Percentiles rank a stretch among this genome's conserved stretches.
Conservation (phyloP, 2,888 invertebrate genomes). For the Miltochrista miniata region DNA sequence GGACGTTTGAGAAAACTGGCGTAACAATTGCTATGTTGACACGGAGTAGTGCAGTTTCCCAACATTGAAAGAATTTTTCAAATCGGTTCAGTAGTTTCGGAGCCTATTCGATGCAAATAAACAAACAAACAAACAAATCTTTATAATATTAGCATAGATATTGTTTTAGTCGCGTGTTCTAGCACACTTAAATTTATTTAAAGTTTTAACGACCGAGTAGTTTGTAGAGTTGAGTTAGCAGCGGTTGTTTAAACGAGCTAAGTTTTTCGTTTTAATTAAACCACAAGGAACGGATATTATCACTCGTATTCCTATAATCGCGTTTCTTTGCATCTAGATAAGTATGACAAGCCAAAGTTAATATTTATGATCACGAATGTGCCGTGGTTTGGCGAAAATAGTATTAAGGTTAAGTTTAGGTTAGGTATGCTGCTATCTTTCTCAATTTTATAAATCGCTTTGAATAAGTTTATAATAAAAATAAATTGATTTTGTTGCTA, state of each 20-base stretch:
- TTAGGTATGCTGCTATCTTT: too few species aligned
- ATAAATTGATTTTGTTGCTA: too few species aligned
- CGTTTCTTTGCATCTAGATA: constrained; percentile 49
- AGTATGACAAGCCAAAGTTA: constrained; percentile 51
- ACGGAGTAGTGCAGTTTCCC: too few species aligned
- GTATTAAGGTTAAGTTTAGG: too few species aligned
- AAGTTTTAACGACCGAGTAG: constrained; percentile 43
- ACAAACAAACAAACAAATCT: too few species aligned
- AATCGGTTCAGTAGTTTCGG: too few species aligned
- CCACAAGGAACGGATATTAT: constrained; percentile 29
- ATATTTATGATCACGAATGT: constrained; percentile 49
- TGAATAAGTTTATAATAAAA: too few species aligned
- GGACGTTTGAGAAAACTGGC: too few species aligned
- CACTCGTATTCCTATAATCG: constrained; percentile 42
- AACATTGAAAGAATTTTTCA: too few species aligned
- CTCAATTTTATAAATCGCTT: too few species aligned
- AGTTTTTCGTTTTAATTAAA: constrained; percentile 42
- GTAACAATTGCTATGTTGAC: too few species aligned
- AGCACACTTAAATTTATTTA: constrained; percentile 43
- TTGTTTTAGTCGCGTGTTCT: constrained; percentile 8
- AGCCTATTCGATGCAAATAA: too few species aligned
- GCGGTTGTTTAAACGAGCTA: constrained; percentile 29
- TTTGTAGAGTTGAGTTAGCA: constrained; percentile 21
- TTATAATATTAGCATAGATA: not conserved
- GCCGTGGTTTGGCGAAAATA: constrained; percentile 19